phyloP scores from a whole-genome alignment of 2,113 vertebrate genomes.

The Myiozetetes cayanensis region DNA sequence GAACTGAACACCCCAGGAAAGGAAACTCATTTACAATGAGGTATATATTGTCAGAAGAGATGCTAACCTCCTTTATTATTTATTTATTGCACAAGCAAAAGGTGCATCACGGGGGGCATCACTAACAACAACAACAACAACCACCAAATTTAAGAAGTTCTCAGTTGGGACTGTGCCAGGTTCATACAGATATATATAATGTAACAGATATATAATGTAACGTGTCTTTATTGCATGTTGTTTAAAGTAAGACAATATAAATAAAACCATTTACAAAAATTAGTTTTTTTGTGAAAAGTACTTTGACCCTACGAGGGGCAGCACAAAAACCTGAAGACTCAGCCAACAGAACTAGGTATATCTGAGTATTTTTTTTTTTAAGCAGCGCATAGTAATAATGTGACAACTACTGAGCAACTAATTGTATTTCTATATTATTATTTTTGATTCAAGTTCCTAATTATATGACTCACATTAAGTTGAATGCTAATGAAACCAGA shows the following conservation, averaged over 20 bases:
- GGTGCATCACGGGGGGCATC: neutral
- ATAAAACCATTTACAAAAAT: neutral
- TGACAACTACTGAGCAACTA: neutral
- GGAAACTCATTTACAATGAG: neutral
- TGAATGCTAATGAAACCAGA: neutral
- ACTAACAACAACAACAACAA: neutral
- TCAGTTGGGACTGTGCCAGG: neutral
- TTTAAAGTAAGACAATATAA: neutral
- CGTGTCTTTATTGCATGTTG: neutral
- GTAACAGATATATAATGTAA: neutral
- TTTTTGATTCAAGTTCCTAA: neutral
- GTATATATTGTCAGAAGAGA: neutral
- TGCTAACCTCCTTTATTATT: neutral
- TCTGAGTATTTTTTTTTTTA: neutral
- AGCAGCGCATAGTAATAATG: neutral
- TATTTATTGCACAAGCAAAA: neutral
- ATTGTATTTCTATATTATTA: neutral
- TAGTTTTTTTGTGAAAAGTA: neutral
- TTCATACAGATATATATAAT: neutral
- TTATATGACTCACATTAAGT: neutral
- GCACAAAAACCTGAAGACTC: neutral
- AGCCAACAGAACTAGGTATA: neutral
- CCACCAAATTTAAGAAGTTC: neutral
- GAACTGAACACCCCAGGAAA: neutral
- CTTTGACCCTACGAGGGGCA: neutral